A percentile compares a stretch with the other conserved stretches of the same genome.
phyloP scores from a whole-genome alignment of 2,797 vertebrate species.

The Xiphorhynchus erythropygius region DNA sequence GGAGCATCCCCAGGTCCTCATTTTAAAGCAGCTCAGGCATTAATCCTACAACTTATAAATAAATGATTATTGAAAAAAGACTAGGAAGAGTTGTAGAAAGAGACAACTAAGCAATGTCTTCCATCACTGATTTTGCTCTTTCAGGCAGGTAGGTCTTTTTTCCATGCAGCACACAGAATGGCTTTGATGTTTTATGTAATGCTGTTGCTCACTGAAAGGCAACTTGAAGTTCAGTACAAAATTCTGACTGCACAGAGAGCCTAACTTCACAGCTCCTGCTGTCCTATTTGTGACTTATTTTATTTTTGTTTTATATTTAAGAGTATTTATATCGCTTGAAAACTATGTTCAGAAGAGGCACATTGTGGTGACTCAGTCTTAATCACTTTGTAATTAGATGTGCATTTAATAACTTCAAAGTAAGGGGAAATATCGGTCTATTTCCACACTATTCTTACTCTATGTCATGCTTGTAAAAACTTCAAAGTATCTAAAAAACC shows the following conservation, averaged over 20 bases:
- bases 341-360: not conserved
- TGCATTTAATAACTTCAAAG: conserved; percentile 53
- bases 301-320: not conserved
- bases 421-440: not conserved
- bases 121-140: not conserved
- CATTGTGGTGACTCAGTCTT: not conserved
- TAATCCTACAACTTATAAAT: conserved; percentile 36
- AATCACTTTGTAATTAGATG: conserved; percentile 52
- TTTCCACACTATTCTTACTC: not conserved
- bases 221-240: not conserved
- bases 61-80: not conserved
- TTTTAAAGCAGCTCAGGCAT: conserved; percentile 28
- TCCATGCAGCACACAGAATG: not conserved
- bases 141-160: not conserved
- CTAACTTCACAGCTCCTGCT: not conserved
- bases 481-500: conserved; percentile 35
- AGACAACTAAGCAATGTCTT: conserved; percentile 19
- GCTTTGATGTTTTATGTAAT: conserved; percentile 37
- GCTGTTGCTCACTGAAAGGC: not conserved
- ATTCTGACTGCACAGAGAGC: not conserved
- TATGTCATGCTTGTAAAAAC: conserved; percentile 22
- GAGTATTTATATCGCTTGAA: not conserved
- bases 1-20: not conserved
- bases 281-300: not conserved
- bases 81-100: conserved; percentile 2